Evolutionary conservation across 2,888 invertebrate species (phyloP), one percentile per base, ranked within the genome.

Genomic region (Pedicia rivosa): DNA sequence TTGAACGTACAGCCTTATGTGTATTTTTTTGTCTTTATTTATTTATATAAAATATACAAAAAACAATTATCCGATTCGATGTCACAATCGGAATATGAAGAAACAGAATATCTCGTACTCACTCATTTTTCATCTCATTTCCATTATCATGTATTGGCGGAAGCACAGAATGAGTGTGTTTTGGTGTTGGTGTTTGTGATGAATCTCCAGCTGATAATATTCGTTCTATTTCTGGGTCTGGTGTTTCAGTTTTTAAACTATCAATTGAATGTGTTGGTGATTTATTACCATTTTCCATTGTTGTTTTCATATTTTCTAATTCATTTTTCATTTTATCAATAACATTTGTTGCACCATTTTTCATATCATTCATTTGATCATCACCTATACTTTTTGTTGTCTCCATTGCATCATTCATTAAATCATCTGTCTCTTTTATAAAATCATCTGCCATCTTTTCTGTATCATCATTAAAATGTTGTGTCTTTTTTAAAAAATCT

Each of bases 211-310:
- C 42, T 31, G 57, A 55, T 41, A 57, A 41, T 2, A 53, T 55
- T 19, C 51, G 43, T 36, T 59, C 60, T 12, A 59, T 60, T 48
- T 61, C 60, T 32, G 61, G 56, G 41, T 60, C 60, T 9, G 58
- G 54, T 14, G 58, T 56, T 3, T 54, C 51, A 3, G 58, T 57
- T 48, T 53, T 54, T 38, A 61, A 43, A 38, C 59, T 59, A 31
- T 61, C 59, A 8, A 14, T 35, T 17, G 35, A 35, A 26, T 35
- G 12, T 6, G 13, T 13, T 3, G 27, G 27, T 16, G 35, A 12
- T 26, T 35, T 35, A 12, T 26, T 26, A 26, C 16, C 25, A 35
- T 35, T 35, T 13, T 10, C 12, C 26, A 35, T 16, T 17, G 16
- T 35, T 4, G 24, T 10, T 24, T 8, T 24, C 8, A 7, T 24